phyloP scores from a whole-genome alignment of 2,888 invertebrate species.

The Mesochorus sp. region DNA sequence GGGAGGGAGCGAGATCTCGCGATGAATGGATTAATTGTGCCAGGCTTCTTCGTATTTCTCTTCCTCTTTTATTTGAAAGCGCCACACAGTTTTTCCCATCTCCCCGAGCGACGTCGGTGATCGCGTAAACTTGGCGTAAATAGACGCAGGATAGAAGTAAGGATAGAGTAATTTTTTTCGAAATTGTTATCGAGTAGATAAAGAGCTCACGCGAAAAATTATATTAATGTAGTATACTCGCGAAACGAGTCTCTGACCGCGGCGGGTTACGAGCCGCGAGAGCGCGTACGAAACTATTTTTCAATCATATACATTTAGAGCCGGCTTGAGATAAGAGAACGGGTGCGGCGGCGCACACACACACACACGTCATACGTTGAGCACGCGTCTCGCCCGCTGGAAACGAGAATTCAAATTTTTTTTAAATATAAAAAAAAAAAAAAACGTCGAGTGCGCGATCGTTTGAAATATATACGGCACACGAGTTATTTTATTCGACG shows the following conservation, averaged over 20 bases:
- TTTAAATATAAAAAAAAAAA: not conserved
- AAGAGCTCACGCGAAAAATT: slow-evolving; percentile 20
- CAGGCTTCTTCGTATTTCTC: slow-evolving; percentile 57
- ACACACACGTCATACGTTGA: slow-evolving; percentile 18
- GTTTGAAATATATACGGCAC: too few relatives aligned
- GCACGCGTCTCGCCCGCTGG: not conserved
- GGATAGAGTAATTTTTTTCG: too few relatives aligned
- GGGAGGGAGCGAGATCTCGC: too few relatives aligned
- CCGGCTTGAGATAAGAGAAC: slow-evolving; percentile 40
- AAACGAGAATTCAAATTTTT: not conserved
- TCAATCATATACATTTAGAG: slow-evolving; percentile 27
- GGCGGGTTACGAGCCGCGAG: too few relatives aligned
- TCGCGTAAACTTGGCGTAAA: slow-evolving; percentile 42
- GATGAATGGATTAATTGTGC: slow-evolving; percentile 79
- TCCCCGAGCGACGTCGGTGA: slow-evolving; percentile 18
- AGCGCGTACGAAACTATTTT: not conserved
- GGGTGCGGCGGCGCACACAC: slow-evolving; percentile 19
- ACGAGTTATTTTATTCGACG: too few relatives aligned
- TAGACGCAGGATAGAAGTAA: too few relatives aligned
- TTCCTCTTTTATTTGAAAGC: slow-evolving; percentile 19
- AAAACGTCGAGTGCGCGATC: too few relatives aligned
- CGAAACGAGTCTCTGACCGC: too few relatives aligned
- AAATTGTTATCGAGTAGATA: too few relatives aligned
- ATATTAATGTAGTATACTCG: too few relatives aligned
- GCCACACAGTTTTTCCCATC: slow-evolving; percentile 20